These are phyloP conservation scores for Rhinophrynus dorsalis DNA, from an alignment of 2,797 vertebrate species.

Conservation along the genomic window DNA sequence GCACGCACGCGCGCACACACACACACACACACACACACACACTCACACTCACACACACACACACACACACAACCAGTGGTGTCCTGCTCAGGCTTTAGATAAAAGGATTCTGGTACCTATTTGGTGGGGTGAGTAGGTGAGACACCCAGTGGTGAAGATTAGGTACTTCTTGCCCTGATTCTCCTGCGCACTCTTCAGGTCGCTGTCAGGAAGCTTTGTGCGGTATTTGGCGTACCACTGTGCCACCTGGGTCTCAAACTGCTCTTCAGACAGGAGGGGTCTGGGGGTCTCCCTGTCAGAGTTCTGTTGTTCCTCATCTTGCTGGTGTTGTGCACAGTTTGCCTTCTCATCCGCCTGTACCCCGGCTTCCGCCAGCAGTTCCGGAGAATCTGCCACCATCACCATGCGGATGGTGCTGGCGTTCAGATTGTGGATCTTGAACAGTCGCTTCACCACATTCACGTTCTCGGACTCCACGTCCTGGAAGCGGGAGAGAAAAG, in stretches of 20 bases:
- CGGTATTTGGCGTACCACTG: slow-evolving; percentile 78
- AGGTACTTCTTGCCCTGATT: slow-evolving; percentile 84
- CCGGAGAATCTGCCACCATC: slow-evolving; percentile 92
- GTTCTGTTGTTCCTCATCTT: slow-evolving; percentile 64
- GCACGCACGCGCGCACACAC: too few species aligned
- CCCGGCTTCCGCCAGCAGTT: slow-evolving; percentile 81
- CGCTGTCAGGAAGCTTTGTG: slow-evolving; percentile 73
- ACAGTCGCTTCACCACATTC: slow-evolving; percentile 95
- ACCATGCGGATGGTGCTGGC: slow-evolving; percentile 95
- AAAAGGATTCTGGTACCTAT: too few species aligned
- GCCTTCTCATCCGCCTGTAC: slow-evolving; percentile 64
- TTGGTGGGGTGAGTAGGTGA: slow-evolving; percentile 96
- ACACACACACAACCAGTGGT: too few species aligned
- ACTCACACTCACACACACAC: too few species aligned
- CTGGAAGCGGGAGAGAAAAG: slow-evolving; percentile 59
- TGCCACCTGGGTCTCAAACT: slow-evolving; percentile 84
- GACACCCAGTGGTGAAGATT: slow-evolving; percentile 95
- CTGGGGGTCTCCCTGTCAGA: slow-evolving; percentile 69
- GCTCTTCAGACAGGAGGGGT: slow-evolving; percentile 63
- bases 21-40: too few species aligned
- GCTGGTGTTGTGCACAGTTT: slow-evolving; percentile 65
- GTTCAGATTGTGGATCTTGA: slow-evolving; percentile 96
- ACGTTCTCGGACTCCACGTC: slow-evolving; percentile 93
- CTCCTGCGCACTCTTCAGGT: slow-evolving; percentile 61
- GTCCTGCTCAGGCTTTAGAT: too few species aligned